Percentiles rank a stretch among this genome's conserved stretches.
phyloP scores from a whole-genome alignment of 2,113 vertebrate species.

The Mormoops blainvillei region DNA sequence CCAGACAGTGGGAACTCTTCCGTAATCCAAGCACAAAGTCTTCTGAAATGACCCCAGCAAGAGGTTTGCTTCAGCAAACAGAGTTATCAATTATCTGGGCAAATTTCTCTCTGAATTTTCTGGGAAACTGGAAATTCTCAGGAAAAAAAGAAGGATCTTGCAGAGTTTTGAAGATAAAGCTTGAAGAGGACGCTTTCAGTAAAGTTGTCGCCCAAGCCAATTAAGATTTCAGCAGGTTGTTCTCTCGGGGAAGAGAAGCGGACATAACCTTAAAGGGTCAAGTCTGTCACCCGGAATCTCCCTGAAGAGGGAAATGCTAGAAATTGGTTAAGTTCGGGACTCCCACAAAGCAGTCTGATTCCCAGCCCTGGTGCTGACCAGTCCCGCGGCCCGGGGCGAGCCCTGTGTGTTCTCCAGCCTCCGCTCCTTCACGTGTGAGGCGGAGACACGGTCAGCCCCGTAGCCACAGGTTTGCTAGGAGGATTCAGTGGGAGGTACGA shows the following conservation, averaged over 20 bases:
- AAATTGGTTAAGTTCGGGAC: neutral
- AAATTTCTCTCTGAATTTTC: constrained; percentile 20
- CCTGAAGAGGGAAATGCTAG: neutral
- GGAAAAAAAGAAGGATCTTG: too few relatives aligned
- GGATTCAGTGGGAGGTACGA: neutral
- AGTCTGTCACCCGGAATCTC: neutral
- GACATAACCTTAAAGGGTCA: neutral
- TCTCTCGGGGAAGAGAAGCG: neutral
- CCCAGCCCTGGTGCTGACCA: neutral
- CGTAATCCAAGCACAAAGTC: neutral
- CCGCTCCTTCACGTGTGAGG: neutral
- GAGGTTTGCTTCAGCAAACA: neutral
- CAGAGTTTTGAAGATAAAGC: constrained; percentile 6
- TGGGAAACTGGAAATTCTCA: neutral
- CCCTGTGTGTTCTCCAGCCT: neutral
- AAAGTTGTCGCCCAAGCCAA: neutral
- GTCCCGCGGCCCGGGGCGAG: neutral
- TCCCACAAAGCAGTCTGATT: neutral
- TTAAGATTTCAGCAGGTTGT: constrained; percentile 23
- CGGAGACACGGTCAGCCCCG: fast-evolving
- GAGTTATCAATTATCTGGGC: neutral
- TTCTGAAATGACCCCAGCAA: neutral
- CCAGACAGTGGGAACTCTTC: neutral
- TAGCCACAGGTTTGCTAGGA: neutral
- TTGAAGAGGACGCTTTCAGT: constrained; percentile 18